A percentile compares a stretch with the other conserved stretches of the same genome.
Evolutionary conservation across 2,888 invertebrate genomes (phyloP).

Genomic region (Xylota segnis): DNA sequence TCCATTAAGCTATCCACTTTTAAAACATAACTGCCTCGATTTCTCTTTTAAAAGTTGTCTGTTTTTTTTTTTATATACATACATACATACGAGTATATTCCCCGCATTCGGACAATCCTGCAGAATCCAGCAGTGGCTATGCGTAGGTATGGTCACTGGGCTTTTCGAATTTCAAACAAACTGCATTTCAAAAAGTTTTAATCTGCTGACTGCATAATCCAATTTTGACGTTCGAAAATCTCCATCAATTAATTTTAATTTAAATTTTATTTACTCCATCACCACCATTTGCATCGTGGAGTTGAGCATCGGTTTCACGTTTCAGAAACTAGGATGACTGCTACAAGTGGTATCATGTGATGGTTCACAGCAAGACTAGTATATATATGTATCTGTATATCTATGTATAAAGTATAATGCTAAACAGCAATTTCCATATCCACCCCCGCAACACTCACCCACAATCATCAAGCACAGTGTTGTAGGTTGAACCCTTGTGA

Average conservation of each 20-base stretch:
- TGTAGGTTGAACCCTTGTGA: conserved; percentile 51
- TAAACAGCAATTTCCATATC: conserved; percentile 50
- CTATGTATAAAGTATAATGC: conserved; percentile 19
- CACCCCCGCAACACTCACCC: not conserved
- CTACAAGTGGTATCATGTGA: conserved; percentile 58
- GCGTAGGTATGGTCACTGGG: conserved; percentile 1
- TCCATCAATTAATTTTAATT: conserved; percentile 70
- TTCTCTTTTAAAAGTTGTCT: not conserved
- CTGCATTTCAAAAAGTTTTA: conserved; percentile 63
- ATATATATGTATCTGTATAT: conserved; percentile 6
- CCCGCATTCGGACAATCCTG: not conserved
- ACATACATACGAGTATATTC: not conserved
- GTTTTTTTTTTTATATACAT: not conserved
- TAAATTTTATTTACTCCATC: conserved; percentile 66
- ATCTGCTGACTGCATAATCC: conserved; percentile 68
- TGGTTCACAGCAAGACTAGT: conserved; percentile 27
- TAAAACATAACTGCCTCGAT: not conserved
- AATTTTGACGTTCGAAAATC: conserved; percentile 66
- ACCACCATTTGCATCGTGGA: conserved; percentile 12
- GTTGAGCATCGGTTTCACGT: conserved; percentile 10
- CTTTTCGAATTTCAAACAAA: conserved; percentile 44
- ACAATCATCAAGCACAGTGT: conserved; percentile 39
- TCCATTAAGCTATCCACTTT: conserved; percentile 1
- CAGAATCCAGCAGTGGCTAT: not conserved
- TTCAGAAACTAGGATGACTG: conserved; percentile 36